phyloP scores from a whole-genome alignment of 2,888 invertebrate species.

The Platycheirus albimanus region DNA sequence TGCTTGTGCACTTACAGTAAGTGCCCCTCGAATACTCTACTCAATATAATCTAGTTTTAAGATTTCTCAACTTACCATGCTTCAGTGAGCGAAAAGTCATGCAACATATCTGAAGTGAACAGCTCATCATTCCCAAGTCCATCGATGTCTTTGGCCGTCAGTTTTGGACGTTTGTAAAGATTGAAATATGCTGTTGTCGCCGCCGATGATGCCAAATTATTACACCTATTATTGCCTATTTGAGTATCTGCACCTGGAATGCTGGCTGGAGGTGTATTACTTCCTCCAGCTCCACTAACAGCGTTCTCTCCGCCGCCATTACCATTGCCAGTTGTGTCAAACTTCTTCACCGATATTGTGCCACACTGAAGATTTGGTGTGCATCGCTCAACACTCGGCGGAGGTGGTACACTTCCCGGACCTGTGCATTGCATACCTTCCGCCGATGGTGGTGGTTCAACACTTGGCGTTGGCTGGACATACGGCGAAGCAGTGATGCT shows the following conservation, averaged over 20 bases:
- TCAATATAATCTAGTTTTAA: too few relatives aligned
- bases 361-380: slow-evolving; percentile 78
- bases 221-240: slow-evolving; percentile 59
- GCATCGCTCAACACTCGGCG: slow-evolving; percentile 77
- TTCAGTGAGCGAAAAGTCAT: slow-evolving; percentile 93
- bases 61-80: slow-evolving; percentile 88
- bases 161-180: slow-evolving; percentile 88
- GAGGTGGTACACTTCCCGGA: slow-evolving; percentile 78
- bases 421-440: slow-evolving; percentile 77
- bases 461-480: slow-evolving; percentile 81
- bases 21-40: slow-evolving; percentile 76
- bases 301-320: slow-evolving; percentile 25
- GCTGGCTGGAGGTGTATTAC: slow-evolving; percentile 57
- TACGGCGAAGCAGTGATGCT: slow-evolving; percentile 82
- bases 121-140: slow-evolving; percentile 91
- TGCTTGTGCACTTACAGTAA: slow-evolving; percentile 67
- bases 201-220: slow-evolving; percentile 73
- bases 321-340: slow-evolving; percentile 74
- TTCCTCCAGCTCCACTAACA: slow-evolving; percentile 35
- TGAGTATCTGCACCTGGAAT: slow-evolving; percentile 68
- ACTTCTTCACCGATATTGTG: slow-evolving; percentile 80
- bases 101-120: slow-evolving; percentile 90
- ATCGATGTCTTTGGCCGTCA: slow-evolving; percentile 91
- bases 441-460: slow-evolving; percentile 81
- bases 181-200: slow-evolving; percentile 79